These are phyloP conservation scores for Choloepus hoffmanni DNA, from an alignment of 2,113 vertebrate genomes.

Conservation along the genomic window DNA sequence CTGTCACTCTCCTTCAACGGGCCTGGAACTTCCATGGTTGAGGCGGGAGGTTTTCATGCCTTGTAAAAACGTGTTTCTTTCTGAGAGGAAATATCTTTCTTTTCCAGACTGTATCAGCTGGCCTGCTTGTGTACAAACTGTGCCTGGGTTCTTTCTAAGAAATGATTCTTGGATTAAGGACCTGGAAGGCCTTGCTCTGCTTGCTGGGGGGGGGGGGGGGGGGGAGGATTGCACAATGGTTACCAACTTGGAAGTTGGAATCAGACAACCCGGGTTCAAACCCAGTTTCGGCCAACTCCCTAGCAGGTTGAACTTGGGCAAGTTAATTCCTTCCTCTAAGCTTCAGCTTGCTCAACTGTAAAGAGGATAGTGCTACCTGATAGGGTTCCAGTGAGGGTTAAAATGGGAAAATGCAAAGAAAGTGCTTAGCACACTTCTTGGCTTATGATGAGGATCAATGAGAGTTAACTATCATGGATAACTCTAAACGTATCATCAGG, in stretches of 20 bases:
- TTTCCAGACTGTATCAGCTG: not conserved
- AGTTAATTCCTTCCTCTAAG: slow-evolving; percentile 9
- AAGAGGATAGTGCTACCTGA: not conserved
- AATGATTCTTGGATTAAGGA: slow-evolving; percentile 16
- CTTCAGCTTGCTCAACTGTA: not conserved
- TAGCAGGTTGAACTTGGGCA: not conserved
- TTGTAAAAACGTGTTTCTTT: not conserved
- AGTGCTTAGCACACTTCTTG: too few species aligned
- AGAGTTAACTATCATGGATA: not conserved
- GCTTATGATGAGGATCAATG: not conserved
- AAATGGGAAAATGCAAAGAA: not conserved
- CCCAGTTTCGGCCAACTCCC: not conserved
- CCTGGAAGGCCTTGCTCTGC: not conserved
- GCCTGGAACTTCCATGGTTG: not conserved
- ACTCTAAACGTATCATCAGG: not conserved
- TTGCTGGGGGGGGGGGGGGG: not conserved
- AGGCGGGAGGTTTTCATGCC: not conserved
- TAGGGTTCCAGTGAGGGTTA: not conserved
- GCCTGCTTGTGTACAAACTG: not conserved
- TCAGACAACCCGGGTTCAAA: not conserved
- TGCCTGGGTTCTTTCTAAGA: slow-evolving; percentile 57
- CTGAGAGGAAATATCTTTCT: slow-evolving; percentile 2
- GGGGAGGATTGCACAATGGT: not conserved
- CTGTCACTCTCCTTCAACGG: not conserved
- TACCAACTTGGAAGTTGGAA: not conserved